These are phyloP conservation scores for Caenorhabditis afra DNA, from an alignment of 2,888 invertebrate genomes.

Conservation along the genomic window DNA sequence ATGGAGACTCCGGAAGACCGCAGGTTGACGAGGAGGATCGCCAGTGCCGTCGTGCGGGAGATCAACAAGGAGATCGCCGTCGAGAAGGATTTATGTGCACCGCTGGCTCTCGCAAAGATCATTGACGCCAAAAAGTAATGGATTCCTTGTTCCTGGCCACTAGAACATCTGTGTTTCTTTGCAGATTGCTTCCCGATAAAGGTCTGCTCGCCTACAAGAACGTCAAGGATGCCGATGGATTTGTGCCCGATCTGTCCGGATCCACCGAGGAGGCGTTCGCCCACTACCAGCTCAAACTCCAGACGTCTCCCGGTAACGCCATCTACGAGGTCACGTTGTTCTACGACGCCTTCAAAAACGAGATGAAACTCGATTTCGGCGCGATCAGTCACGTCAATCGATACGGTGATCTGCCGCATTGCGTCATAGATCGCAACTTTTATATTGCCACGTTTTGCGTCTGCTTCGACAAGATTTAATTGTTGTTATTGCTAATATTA, in stretches of 20 bases:
- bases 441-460: constrained; percentile 79
- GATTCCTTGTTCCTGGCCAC: too few relatives aligned
- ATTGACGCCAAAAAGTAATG: constrained; percentile 19
- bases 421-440: constrained; percentile 85
- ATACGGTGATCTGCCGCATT: constrained; percentile 89
- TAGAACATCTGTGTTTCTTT: neutral
- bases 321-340: constrained; percentile 85
- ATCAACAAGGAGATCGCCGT: constrained; percentile 33
- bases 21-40: constrained; percentile 19
- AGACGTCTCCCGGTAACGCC: constrained; percentile 87
- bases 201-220: constrained; percentile 77
- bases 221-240: constrained; percentile 88
- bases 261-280: constrained; percentile 84
- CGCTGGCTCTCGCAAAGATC: constrained; percentile 15
- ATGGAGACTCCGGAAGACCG: constrained; percentile 18
- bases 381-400: constrained; percentile 89
- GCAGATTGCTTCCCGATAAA: constrained; percentile 85
- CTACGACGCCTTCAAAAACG: constrained; percentile 19
- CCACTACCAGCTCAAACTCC: constrained; percentile 88
- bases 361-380: constrained; percentile 84
- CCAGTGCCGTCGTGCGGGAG: constrained; percentile 21
- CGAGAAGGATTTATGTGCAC: constrained; percentile 28
- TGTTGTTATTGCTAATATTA: too few relatives aligned
- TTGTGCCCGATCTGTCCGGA: constrained; percentile 87
- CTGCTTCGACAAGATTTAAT: constrained; percentile 74